A percentile compares a stretch with the other conserved stretches of the same genome.
Conservation (phyloP, 2,888 invertebrate species). For the Coremacera marginata region DNA sequence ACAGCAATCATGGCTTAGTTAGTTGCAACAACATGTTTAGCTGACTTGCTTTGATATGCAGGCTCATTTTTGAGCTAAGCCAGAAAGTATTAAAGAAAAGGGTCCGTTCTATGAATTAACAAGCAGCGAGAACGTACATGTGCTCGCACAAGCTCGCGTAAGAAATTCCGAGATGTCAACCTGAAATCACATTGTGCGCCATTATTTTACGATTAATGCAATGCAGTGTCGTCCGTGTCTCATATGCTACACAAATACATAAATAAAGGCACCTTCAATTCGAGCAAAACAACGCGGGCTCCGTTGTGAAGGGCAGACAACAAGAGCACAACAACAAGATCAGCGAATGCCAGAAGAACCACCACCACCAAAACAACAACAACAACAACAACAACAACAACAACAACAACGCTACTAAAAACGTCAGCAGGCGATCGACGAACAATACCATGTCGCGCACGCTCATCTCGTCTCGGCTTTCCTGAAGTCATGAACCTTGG, state of each 20-base stretch:
- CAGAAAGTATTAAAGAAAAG: not conserved
- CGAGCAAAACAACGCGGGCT: not conserved
- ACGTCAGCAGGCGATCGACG: conserved; percentile 36
- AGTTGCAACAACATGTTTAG: conserved; percentile 28
- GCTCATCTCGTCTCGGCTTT: conserved; percentile 10
- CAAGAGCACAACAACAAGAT: conserved; percentile 30
- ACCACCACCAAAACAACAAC: conserved; percentile 4
- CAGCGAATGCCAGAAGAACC: conserved; percentile 22
- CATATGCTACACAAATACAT: conserved; percentile 34
- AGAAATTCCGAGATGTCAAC: conserved; percentile 36
- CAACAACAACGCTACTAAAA: conserved; percentile 20
- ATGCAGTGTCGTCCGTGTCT: conserved; percentile 39
- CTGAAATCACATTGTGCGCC: conserved; percentile 37
- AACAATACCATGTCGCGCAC: conserved; percentile 34
- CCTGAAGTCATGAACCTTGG: conserved; percentile 18
- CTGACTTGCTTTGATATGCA: not conserved
- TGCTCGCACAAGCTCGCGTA: conserved; percentile 22
- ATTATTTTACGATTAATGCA: conserved; percentile 36
- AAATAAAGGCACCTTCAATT: conserved; percentile 37
- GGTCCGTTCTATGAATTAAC: not conserved
- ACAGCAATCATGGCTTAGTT: conserved; percentile 37
- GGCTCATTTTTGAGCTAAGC: not conserved
- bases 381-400: conserved; percentile 23
- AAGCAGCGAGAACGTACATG: conserved; percentile 10
- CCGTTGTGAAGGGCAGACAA: conserved; percentile 9